These are phyloP conservation scores for Epirrhoe tristata DNA, from an alignment of 2,888 invertebrate genomes.

Conservation along the genomic window DNA sequence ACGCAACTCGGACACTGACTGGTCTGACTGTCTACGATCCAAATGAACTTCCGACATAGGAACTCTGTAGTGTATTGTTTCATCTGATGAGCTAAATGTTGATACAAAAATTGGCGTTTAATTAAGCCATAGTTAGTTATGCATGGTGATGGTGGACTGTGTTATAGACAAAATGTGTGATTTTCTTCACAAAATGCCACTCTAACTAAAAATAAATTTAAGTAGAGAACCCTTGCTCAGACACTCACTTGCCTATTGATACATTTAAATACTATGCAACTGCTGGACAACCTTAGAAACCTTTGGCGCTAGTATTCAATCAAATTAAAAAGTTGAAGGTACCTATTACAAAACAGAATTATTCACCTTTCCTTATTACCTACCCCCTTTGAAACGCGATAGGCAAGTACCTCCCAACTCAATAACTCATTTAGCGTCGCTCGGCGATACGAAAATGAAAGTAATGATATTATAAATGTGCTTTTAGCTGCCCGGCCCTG, in stretches of 20 bases:
- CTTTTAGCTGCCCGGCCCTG: constrained; percentile 65
- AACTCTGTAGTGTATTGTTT: background rate
- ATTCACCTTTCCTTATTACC: constrained; percentile 10
- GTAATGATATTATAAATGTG: constrained; percentile 68
- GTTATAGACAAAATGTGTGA: too few relatives aligned
- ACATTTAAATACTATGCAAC: too few relatives aligned
- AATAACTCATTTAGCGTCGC: constrained; percentile 64
- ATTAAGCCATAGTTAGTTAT: too few relatives aligned
- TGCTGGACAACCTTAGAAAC: too few relatives aligned
- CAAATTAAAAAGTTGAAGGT: background rate
- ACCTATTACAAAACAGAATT: background rate
- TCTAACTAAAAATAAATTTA: too few relatives aligned
- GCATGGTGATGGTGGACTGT: too few relatives aligned
- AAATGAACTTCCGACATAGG: constrained; percentile 54
- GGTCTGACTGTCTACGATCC: constrained; percentile 64
- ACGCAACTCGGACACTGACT: constrained; percentile 58
- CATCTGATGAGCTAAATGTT: too few relatives aligned
- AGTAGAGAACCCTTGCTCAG: too few relatives aligned
- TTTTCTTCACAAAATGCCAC: too few relatives aligned
- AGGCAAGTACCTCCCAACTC: constrained; percentile 60
- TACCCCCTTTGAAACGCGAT: constrained; percentile 57
- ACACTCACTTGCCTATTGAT: too few relatives aligned
- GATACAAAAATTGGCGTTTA: too few relatives aligned
- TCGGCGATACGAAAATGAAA: constrained; percentile 62
- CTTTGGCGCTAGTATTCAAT: background rate